phyloP scores from a whole-genome alignment of 2,797 vertebrate species.

The Pseudochirops corinnae region DNA sequence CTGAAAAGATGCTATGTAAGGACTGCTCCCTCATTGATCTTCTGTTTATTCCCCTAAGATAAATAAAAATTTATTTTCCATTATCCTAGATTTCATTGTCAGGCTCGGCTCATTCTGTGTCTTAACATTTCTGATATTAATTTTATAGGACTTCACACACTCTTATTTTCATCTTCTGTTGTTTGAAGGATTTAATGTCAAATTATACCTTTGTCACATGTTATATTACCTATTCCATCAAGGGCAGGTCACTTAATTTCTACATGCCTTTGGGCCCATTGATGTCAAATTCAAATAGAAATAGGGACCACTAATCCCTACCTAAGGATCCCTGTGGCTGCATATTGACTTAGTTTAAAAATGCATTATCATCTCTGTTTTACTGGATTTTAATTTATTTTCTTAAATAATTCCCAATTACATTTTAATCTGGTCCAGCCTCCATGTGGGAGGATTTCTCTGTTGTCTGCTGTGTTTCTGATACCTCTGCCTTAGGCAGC shows the following conservation, averaged over 20 bases:
- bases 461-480: background rate
- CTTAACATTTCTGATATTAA: background rate
- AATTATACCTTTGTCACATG: background rate
- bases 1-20: background rate
- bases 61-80: background rate
- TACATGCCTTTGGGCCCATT: background rate
- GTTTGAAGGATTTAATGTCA: background rate
- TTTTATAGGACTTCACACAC: background rate
- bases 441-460: background rate
- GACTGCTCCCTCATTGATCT: background rate
- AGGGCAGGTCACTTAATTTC: background rate
- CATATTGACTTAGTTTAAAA: background rate
- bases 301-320: background rate
- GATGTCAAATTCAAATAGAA: background rate
- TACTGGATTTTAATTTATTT: background rate
- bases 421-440: background rate
- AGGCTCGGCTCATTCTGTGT: background rate
- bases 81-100: background rate
- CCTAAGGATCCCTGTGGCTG: background rate
- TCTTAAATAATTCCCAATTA: background rate
- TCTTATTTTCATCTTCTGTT: background rate
- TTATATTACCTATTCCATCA: background rate
- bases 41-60: background rate
- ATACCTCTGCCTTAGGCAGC: background rate
- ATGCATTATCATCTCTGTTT: background rate